phyloP scores from a whole-genome alignment of 2,113 vertebrate genomes.

The Psilopogon haemacephalus region DNA sequence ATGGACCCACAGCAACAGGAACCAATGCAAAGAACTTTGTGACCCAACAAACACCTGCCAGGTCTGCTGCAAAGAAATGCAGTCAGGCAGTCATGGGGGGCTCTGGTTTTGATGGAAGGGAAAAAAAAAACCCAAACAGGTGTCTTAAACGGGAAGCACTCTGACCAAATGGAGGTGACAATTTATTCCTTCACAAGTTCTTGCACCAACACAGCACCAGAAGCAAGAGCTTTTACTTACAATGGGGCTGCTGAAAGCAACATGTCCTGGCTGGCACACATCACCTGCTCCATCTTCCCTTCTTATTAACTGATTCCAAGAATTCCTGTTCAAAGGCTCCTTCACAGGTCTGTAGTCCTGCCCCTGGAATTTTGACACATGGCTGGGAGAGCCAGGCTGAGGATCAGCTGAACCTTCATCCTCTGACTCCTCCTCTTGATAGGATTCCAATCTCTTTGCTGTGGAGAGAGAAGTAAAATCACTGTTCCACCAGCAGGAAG shows the following conservation, averaged over 20 bases:
- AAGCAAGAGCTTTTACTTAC: conserved; percentile 71
- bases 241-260: conserved; percentile 89
- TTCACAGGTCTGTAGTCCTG: conserved; percentile 65
- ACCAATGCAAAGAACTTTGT: background rate
- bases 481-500: background rate
- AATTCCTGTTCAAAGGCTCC: conserved; percentile 71
- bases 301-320: conserved; percentile 66
- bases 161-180: background rate
- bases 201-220: background rate
- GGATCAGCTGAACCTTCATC: conserved; percentile 16
- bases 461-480: background rate
- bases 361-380: conserved; percentile 36
- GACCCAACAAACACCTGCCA: background rate
- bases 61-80: background rate
- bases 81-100: background rate
- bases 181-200: background rate
- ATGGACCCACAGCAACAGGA: background rate
- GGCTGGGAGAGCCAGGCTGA: conserved; percentile 50
- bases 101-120: background rate
- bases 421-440: conserved; percentile 72
- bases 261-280: conserved; percentile 41
- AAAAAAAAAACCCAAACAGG: background rate
- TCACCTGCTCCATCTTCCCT: conserved; percentile 39
- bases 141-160: background rate
- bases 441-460: conserved; percentile 85